A percentile compares a stretch with the other conserved stretches of the same genome.
These are phyloP conservation scores for Tortricodes alternella DNA, from an alignment of 2,888 invertebrate species.

Conservation along the genomic window DNA sequence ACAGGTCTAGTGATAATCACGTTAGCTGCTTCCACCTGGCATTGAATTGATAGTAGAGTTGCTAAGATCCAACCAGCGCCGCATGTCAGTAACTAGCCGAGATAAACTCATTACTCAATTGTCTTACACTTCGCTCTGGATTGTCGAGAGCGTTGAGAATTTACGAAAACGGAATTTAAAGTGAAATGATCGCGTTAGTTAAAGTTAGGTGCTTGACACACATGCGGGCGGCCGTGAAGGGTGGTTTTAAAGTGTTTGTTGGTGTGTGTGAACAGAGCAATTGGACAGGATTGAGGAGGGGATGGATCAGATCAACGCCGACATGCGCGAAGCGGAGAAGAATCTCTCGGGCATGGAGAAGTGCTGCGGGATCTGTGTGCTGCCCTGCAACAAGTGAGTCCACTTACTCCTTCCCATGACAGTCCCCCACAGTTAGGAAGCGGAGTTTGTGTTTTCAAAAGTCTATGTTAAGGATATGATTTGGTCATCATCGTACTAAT, in stretches of 20 bases:
- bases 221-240: constrained; percentile 49
- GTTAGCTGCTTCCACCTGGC: constrained; percentile 59
- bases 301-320: constrained; percentile 99
- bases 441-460: too few relatives aligned
- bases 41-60: constrained; percentile 49
- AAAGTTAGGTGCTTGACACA: constrained; percentile 69
- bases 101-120: constrained; percentile 45
- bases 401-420: not conserved
- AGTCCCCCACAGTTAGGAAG: too few relatives aligned
- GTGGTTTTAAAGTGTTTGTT: constrained; percentile 59
- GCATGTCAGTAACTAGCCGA: constrained; percentile 64
- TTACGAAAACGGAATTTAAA: constrained; percentile 56
- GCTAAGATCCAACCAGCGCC: constrained; percentile 50
- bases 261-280: constrained; percentile 91
- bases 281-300: constrained; percentile 99
- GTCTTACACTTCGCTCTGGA: constrained; percentile 77
- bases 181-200: constrained; percentile 46
- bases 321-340: constrained; percentile 99
- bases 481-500: too few relatives aligned
- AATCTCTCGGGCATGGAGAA: constrained; percentile 99
- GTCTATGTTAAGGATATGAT: too few relatives aligned
- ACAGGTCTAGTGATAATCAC: constrained; percentile 34
- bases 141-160: constrained; percentile 83
- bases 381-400: constrained; percentile 98
- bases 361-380: constrained; percentile 99